Evolutionary conservation across 2,113 vertebrate genomes (phyloP).

Genomic region (Notarius lentiginosus): DNA sequence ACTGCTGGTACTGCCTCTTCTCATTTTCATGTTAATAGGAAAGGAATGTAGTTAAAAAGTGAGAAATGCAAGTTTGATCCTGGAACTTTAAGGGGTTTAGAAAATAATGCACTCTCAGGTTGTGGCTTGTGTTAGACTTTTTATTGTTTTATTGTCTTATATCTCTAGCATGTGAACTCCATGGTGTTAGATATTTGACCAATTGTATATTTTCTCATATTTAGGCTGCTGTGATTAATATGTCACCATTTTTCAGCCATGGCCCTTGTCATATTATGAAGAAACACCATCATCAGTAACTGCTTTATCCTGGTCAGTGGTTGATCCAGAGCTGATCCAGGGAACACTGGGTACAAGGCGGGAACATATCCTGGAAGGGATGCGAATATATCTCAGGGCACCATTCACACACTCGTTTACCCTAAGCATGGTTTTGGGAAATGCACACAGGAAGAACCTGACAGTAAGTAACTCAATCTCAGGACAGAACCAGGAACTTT

Average conservation of each 20-base stretch:
- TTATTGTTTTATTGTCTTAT: neutral
- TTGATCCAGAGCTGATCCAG: neutral
- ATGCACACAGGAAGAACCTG: neutral
- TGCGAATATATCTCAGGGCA: neutral
- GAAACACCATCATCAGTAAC: neutral
- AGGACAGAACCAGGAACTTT: neutral
- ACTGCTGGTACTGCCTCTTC: no score
- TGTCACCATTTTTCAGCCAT: neutral
- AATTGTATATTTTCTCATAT: neutral
- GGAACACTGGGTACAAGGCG: neutral
- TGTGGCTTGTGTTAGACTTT: neutral
- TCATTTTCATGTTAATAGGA: neutral
- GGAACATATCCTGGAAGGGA: neutral
- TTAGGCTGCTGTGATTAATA: neutral
- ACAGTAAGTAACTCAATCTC: neutral
- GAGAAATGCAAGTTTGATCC: neutral
- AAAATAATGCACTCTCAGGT: neutral
- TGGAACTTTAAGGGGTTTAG: neutral
- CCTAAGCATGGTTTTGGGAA: neutral
- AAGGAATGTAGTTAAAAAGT: neutral
- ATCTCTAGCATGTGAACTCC: neutral
- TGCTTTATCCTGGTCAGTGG: neutral
- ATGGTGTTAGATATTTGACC: neutral
- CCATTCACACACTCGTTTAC: neutral
- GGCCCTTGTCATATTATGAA: neutral